Base-by-base conservation (phyloP, 2,113 vertebrate genomes). In the Seriola quinqueradiata region DNA sequence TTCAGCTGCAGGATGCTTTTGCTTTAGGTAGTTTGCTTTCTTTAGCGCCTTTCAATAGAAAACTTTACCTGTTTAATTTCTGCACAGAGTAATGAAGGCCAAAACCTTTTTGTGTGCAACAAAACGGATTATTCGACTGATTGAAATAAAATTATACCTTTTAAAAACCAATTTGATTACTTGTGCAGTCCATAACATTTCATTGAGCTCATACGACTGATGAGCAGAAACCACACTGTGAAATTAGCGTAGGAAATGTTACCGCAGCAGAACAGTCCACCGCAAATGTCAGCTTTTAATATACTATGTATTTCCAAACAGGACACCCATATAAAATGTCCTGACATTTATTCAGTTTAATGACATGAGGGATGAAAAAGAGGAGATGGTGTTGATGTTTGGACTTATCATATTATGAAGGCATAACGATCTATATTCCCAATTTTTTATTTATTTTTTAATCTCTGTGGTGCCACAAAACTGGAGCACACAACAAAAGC, bases 401-500 rank as follows among this genome's bases (percentile, higher is more conserved):
- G n/a, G 65, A 72, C 10, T 84, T 61, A 66, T 87, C 36, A 32
- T 28, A n/a, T 72, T 70, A 78, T 52, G 19, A 78, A 71, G 48
- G 55, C 17, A 63, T 72, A 81, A 79, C 84, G 67, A 79, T 73
- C 72, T 50, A 32, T 58, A 79, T 86, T 82, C 79, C 60, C 87
- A 83, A 63, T 71, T 79, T 79, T 81, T 86, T 89, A 90, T 91
- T 86, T 87, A 82, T 63, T 71, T 79, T 79, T 81, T 86, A 87
- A 90, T 91, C 87, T 87, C 65, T 58, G 67, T 46, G 59, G 79
- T 38, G 36, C 83, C 83, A 84, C 79, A 83, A 77, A 89, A 88
- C 72, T 88, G 75, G 82, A 88, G 75, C 64, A 79, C 64, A 79
- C 87, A 85, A 92, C 87, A 85, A 91, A 91, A 85, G 83, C 71